Conservation (phyloP, 2,888 invertebrate species). For the Pyrochroa serraticornis region DNA sequence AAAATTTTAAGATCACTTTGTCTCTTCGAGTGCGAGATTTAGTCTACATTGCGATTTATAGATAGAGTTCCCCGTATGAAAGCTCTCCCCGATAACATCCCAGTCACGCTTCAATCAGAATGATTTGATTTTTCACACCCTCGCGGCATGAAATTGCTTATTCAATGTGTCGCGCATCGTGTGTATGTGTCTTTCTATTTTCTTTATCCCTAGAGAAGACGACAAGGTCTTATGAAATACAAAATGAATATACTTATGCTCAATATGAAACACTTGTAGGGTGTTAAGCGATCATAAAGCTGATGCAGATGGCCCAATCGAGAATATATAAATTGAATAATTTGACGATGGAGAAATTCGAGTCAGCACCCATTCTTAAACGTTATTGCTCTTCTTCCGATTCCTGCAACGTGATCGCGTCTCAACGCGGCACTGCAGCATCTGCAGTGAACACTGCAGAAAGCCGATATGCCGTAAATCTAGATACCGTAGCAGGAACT, state of each 20-base stretch:
- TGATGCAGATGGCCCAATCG: constrained; percentile 44
- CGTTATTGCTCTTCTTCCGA: constrained; percentile 5
- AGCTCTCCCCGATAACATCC: constrained; percentile 37
- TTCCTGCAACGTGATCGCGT: constrained; percentile 7
- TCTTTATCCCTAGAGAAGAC: constrained; percentile 31
- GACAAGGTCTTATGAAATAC: constrained; percentile 33
- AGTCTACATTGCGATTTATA: constrained; percentile 24
- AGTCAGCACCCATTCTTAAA: constrained; percentile 25
- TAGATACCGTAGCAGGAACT: background rate
- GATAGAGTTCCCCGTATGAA: constrained; percentile 25
- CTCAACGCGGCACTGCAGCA: constrained; percentile 23
- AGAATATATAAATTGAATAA: constrained; percentile 33
- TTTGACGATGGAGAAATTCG: constrained; percentile 11
- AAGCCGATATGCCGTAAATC: constrained; percentile 1
- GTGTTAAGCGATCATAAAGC: constrained; percentile 47
- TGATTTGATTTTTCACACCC: constrained; percentile 51
- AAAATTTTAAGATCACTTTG: too few species aligned
- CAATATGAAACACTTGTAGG: constrained; percentile 49
- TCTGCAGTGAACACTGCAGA: constrained; percentile 31
- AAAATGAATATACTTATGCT: constrained; percentile 34
- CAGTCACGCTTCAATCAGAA: constrained; percentile 47
- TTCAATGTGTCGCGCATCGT: constrained; percentile 46
- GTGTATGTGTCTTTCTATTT: constrained; percentile 28
- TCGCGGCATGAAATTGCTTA: constrained; percentile 51
- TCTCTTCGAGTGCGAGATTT: constrained; percentile 11